These are phyloP conservation scores for Acanthopagrus latus DNA, from an alignment of 2,797 vertebrate species.

Conservation along the genomic window DNA sequence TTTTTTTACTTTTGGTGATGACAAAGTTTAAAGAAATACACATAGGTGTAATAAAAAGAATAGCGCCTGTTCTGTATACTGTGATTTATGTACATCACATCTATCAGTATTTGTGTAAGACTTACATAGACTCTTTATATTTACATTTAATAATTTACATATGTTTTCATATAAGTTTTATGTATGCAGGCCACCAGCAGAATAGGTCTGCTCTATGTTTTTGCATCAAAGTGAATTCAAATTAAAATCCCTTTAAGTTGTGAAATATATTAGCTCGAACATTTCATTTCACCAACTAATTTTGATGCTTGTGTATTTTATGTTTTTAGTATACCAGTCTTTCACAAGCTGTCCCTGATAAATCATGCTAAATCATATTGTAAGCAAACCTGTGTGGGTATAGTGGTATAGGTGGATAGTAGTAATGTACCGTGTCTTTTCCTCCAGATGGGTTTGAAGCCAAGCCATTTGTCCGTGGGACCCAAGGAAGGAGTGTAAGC, in stretches of 20 bases:
- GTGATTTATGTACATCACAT: too few relatives aligned
- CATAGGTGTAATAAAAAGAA: too few relatives aligned
- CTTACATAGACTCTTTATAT: too few relatives aligned
- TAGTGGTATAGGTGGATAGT: not conserved
- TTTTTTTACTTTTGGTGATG: too few relatives aligned
- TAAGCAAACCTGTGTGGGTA: not conserved
- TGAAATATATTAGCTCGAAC: not conserved
- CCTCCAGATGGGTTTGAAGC: constrained; percentile 84
- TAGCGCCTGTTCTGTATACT: too few relatives aligned
- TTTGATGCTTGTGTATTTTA: not conserved
- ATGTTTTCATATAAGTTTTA: too few relatives aligned
- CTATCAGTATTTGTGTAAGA: too few relatives aligned
- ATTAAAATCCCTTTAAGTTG: not conserved
- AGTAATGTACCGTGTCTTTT: not conserved
- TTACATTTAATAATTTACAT: too few relatives aligned
- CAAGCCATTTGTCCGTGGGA: constrained; percentile 79
- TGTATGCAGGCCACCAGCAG: too few relatives aligned
- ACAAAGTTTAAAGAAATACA: too few relatives aligned
- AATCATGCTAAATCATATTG: not conserved
- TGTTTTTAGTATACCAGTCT: not conserved
- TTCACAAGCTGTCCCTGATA: not conserved
- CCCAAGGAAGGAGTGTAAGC: constrained; percentile 88
- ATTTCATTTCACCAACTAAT: constrained; percentile 2
- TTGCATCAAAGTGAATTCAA: constrained; percentile 2
- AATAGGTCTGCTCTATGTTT: not conserved